phyloP scores from a whole-genome alignment of 2,113 vertebrate species.

The Pica pica region DNA sequence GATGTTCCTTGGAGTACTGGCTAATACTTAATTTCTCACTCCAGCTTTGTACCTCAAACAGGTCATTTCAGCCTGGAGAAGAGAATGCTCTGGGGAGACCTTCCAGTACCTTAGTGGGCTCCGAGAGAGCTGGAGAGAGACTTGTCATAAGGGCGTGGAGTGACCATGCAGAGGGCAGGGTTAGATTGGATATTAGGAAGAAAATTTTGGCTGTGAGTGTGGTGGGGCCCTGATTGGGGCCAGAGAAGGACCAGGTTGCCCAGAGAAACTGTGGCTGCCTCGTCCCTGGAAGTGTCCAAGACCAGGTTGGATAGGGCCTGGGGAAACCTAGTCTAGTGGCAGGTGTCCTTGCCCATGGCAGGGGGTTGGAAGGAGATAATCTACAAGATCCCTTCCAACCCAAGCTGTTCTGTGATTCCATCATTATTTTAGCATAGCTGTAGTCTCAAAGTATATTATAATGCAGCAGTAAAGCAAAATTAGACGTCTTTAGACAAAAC shows the following conservation, averaged over 20 bases:
- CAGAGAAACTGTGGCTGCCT: background rate
- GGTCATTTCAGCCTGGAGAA: background rate
- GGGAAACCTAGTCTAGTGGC: too few relatives aligned
- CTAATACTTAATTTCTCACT: background rate
- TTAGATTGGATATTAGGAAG: background rate
- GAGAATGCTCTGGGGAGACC: background rate
- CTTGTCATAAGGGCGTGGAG: background rate
- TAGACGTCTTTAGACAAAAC: background rate
- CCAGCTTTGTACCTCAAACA: background rate
- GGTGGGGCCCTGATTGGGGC: background rate
- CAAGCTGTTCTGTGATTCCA: background rate
- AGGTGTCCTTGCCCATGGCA: background rate
- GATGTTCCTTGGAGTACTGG: background rate
- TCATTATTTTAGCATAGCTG: background rate
- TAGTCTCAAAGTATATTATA: accelerated
- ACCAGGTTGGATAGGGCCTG: background rate
- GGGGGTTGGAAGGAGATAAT: too few relatives aligned
- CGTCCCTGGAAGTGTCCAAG: background rate
- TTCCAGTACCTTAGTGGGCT: background rate
- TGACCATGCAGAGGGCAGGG: background rate
- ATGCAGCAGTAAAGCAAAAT: background rate
- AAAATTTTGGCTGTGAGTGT: background rate
- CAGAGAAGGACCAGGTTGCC: background rate
- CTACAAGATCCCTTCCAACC: background rate
- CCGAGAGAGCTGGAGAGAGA: background rate